phyloP scores from a whole-genome alignment of 2,113 vertebrate species.

The Crotophaga sulcirostris region DNA sequence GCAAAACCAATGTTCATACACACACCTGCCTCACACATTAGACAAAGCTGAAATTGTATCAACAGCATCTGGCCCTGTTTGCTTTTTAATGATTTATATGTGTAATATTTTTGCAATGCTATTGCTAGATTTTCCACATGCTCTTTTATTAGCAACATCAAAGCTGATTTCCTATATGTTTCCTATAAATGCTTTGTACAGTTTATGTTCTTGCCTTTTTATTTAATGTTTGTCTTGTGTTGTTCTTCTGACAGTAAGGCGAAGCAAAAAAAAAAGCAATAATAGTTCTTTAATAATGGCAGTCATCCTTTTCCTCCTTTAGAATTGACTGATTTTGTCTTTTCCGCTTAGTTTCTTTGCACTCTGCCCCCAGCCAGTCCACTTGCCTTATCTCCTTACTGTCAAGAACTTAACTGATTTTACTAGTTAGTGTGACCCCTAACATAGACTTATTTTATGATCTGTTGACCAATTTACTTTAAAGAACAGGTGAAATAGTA shows the following conservation, averaged over 20 bases:
- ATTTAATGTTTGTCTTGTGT: neutral
- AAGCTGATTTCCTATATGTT: constrained; percentile 23
- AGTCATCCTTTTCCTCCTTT: neutral
- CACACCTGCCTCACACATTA: neutral
- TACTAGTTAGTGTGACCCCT: neutral
- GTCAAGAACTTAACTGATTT: neutral
- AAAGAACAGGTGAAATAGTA: neutral
- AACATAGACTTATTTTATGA: neutral
- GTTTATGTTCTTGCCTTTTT: neutral
- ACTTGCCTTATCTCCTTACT: neutral
- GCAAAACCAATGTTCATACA: neutral
- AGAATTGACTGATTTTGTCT: neutral
- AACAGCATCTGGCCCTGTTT: neutral
- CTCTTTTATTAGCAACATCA: constrained; percentile 32
- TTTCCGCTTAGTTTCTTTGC: neutral
- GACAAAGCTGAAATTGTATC: neutral
- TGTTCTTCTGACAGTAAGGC: neutral
- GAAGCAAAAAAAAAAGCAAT: neutral
- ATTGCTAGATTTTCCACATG: constrained; percentile 2
- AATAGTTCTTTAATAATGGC: neutral
- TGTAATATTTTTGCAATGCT: neutral
- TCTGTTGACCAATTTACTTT: neutral
- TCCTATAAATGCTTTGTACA: neutral
- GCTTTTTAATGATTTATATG: neutral
- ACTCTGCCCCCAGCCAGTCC: neutral